These are phyloP conservation scores for Drosophila affinis DNA, from an alignment of 2,888 invertebrate genomes.

Conservation along the genomic window DNA sequence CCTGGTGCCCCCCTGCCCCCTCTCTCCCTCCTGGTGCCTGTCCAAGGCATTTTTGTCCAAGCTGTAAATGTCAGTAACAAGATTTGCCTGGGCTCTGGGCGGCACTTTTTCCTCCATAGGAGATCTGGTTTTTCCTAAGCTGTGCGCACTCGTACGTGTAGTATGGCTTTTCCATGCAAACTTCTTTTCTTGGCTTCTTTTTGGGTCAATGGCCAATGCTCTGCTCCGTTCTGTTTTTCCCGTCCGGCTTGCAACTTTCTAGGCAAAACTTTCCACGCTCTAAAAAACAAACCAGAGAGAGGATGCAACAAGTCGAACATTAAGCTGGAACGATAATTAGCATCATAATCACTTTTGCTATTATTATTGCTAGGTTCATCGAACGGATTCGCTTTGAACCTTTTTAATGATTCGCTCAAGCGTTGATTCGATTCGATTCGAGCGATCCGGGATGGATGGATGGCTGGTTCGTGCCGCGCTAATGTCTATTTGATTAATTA, in stretches of 20 bases:
- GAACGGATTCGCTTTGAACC: constrained; percentile 45
- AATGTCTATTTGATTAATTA: constrained; percentile 76
- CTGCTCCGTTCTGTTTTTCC: constrained; percentile 17
- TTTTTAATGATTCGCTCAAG: constrained; percentile 32
- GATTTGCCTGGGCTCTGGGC: constrained; percentile 27
- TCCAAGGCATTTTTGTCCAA: constrained; percentile 21
- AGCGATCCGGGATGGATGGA: constrained; percentile 35
- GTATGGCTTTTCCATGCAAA: neutral
- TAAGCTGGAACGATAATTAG: constrained; percentile 26
- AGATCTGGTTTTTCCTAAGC: constrained; percentile 61
- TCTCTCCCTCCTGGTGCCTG: constrained; percentile 15
- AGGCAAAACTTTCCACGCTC: constrained; percentile 38
- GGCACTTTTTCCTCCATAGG: neutral
- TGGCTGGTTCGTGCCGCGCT: constrained; percentile 58
- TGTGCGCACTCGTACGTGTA: constrained; percentile 29
- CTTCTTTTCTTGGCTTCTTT: constrained; percentile 36
- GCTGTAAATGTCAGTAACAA: constrained; percentile 68
- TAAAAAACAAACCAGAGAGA: constrained; percentile 14
- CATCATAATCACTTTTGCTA: constrained; percentile 30
- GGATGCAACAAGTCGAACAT: constrained; percentile 44
- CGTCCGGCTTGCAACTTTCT: constrained; percentile 29
- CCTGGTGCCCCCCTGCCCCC: constrained; percentile 11
- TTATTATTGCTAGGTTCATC: constrained; percentile 62
- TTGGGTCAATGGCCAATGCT: constrained; percentile 60
- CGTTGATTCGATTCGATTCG: constrained; percentile 35